Base-by-base conservation (phyloP, 2,113 vertebrate species). In the Lichenostomus cassidix region DNA sequence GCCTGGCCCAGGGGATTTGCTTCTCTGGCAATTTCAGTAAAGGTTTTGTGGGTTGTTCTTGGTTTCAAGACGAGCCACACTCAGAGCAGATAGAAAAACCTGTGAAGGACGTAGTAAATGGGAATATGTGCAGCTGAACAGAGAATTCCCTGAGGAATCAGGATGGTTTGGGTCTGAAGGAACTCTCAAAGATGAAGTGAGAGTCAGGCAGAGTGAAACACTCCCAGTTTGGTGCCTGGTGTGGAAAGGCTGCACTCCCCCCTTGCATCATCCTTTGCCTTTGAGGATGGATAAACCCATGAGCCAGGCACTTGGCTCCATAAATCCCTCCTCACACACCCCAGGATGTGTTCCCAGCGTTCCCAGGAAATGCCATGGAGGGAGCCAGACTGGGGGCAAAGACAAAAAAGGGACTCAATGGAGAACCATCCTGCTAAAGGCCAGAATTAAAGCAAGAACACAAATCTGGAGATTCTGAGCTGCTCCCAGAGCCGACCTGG, bases 61-160 rank as follows among this genome's bases (percentile, higher is more conserved):
- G 1, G 13, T 44, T 71, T 71, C 2, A 5, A 52, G 65, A 10
- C 4, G 13, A 27, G 63, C 12, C 5, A 5, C 0, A 0, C 41
- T 27, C 5, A 0, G n/a, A 77, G 63, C 28, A 11, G 67, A 12
- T 6, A 10, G 29, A 9, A 55, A 18, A 20, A 14, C 13, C 65
- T 15, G 19, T 2, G 6, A 41, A 64, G 67, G 18, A 33, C 0
- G 0, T 2, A 3, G 28, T 3, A 7, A 13, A 5, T 0, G 18
- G 41, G 16, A 46, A 7, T 9, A 1, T 4, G 52, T 22, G 71
- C 13, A 12, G 46, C 1, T 46, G 55, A 37, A 14, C 0, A 12
- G 49, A 65, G 46, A 2, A 2, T 9, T 33, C 44, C 24, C 47
- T 31, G 46, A 17, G 35, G 49, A 35, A 9, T 47, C 7, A 3